Evolutionary conservation across 2,113 vertebrate genomes (phyloP), one percentile per base, ranked within the genome.

Genomic region (Marmota monax): DNA sequence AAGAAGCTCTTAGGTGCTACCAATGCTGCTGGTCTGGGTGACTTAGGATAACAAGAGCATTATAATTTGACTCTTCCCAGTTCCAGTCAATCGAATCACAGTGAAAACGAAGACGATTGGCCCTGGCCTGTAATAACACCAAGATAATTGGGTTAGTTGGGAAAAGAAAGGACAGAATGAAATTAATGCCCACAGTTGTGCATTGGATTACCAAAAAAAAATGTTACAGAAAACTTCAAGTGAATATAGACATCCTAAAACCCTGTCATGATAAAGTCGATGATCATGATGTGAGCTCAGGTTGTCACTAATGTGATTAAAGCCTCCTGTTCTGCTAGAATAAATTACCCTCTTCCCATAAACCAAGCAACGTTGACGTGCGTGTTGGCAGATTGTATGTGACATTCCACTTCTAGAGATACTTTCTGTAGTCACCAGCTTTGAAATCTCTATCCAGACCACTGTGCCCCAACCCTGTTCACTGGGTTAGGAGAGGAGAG

Each of bases 391-490:
- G 61, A 84, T 37, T 77, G 6, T 45, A 83, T 22, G 37, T 80
- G 88, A 95, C 70, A 73, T 79, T 32, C 4, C 67, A 34, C 11
- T 93, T 76, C 25, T 72, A 37, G 5, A 67, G 8, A 76, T 27
- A 58, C 9, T 67, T 74, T 84, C n/a, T 63, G 42, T 1, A 69
- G 27, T 79, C n/a, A 85, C 25, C 94, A 74, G 18, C 39, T 95
- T 94, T 96, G 73, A 96, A 89, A 51, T 80, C 80, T 83, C 29
- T 73, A 84, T 51, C 39, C 45, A 80, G 7, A 92, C 9, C 37
- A 1, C 61, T 27, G 25, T 76, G 42, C 27, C 4, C 2, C 29
- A 13, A 0, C 27, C 63, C 4, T 48, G 7, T 74, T 58, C 34
- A 27, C 51, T 45, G 23, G 32, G 27, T 7, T 18, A 1, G 20